Evolutionary conservation across 2,888 invertebrate genomes (phyloP), one percentile per base, ranked within the genome.

Genomic region (Ectemnius cavifrons): DNA sequence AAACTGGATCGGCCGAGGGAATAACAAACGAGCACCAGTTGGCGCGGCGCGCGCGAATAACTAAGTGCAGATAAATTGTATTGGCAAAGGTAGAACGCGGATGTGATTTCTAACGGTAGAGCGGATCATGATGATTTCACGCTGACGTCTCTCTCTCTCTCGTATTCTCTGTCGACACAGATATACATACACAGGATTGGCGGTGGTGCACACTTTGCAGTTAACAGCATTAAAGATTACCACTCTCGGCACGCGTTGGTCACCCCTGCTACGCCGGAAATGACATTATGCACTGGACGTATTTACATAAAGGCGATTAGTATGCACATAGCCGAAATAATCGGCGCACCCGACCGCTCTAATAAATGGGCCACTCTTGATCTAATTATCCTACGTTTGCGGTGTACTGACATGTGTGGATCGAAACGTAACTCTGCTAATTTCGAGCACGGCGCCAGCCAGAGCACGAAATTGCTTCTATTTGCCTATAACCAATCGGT

Each of bases 301-400:
- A 86, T 88, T 89, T 88, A 88, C 86, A 87, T 87, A 85, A 86
- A 82, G 81, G 77, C 80, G 82, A 87, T 89, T 88, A 88, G 85
- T 82, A 85, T 87, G 83, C 84, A 81, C 71, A 75, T 74, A 77
- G 81, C 63, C 64, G 73, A 79, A 77, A 79, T 82, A 88, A 87
- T 86, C 86, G 87, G 79, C 75, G 78, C 78, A 80, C 79, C 77
- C 66, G 71, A 65, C 72, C 63, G 64, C 75, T 77, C 82, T 85
- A 85, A 86, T 85, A 84, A 86, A 87, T 83, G 85, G 37, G 73
- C 78, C 82, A 84, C 88, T 87, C 87, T 88, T 87, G 85, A 86
- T 86, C 86, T 86, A 87, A 88, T 88, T 88, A 87, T 37, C 82
- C 82, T 62, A 37, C 27, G 74, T 77, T 78, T 73, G 71, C 66